These are phyloP conservation scores for Hylyphantes graminicola DNA, from an alignment of 1,140 invertebrate species.

Conservation along the genomic window DNA sequence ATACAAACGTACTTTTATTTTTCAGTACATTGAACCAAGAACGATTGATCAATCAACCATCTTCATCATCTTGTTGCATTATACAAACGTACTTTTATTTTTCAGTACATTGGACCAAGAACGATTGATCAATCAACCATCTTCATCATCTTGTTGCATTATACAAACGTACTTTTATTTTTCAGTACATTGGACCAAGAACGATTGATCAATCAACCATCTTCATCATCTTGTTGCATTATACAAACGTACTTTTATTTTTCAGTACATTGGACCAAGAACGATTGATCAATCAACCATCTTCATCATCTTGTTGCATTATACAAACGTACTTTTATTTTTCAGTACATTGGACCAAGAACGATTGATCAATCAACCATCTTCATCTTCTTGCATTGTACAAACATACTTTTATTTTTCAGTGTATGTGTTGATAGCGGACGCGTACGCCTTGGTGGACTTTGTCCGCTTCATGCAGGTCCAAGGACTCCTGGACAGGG, in stretches of 20 bases:
- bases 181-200: conserved; percentile 71
- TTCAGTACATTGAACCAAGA: conserved; percentile 71
- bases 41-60: no score
- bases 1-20: conserved; percentile 42
- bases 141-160: neutral
- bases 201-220: no score
- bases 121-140: no score
- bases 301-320: neutral
- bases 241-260: conserved; percentile 42
- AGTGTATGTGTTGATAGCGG: conserved; percentile 90
- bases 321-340: conserved; percentile 20
- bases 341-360: no score
- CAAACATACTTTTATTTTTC: conserved; percentile 64
- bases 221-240: neutral
- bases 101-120: conserved; percentile 71
- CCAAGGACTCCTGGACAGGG: conserved; percentile 76
- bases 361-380: no score
- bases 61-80: neutral
- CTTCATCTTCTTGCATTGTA: neutral
- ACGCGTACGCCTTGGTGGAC: conserved; percentile 84
- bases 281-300: no score
- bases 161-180: conserved; percentile 42
- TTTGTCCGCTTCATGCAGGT: conserved; percentile 77
- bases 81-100: conserved; percentile 42
- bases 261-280: conserved; percentile 71